Percentiles rank a stretch among this genome's conserved stretches.
phyloP scores from a whole-genome alignment of 2,113 vertebrate genomes.

The Lepus americanus region DNA sequence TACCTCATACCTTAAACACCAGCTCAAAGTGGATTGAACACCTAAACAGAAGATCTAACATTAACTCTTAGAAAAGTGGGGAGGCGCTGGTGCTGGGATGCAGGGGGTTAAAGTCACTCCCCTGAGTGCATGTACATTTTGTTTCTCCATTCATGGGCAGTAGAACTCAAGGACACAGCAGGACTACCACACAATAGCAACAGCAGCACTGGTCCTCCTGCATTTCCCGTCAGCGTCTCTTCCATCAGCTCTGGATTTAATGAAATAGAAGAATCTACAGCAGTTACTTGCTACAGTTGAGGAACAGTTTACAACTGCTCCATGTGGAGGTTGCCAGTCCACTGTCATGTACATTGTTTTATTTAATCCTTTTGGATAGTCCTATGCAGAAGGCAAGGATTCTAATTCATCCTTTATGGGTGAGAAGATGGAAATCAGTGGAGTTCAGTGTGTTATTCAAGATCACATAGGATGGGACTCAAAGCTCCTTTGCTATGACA shows the following conservation, averaged over 20 bases:
- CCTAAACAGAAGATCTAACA: background rate
- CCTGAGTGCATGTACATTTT: no score
- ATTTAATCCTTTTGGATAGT: background rate
- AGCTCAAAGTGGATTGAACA: background rate
- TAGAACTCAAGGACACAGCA: background rate
- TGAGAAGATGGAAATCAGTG: background rate
- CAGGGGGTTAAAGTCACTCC: no score
- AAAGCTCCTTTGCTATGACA: background rate
- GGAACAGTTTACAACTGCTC: background rate
- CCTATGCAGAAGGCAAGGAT: background rate
- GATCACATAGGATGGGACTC: background rate
- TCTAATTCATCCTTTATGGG: background rate
- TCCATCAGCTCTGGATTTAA: background rate
- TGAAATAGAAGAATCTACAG: background rate
- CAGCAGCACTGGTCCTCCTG: accelerated
- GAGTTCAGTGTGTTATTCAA: background rate
- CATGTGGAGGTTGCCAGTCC: background rate
- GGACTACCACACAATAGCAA: no score
- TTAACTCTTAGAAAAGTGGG: background rate
- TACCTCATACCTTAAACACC: background rate
- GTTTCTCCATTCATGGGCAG: no score
- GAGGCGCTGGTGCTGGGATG: no score
- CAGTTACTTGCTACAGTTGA: background rate
- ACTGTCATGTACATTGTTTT: background rate
- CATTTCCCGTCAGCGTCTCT: background rate